phyloP scores from a whole-genome alignment of 1,140 invertebrate genomes.

The Psix sp. region DNA sequence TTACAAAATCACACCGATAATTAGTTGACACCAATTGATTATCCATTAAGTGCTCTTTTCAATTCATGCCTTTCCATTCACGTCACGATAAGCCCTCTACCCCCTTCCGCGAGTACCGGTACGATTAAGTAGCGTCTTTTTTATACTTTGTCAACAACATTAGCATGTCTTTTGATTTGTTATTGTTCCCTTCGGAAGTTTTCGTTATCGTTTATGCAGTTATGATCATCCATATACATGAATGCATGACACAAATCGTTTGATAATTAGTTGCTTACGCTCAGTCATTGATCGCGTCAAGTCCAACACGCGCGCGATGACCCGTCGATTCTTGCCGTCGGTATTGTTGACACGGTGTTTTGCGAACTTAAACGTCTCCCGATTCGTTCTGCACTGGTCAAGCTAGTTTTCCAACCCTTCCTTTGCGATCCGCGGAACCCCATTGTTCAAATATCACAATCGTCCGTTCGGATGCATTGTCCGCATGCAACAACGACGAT shows the following conservation, averaged over 20 bases:
- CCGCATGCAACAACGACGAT: slow-evolving; percentile 1
- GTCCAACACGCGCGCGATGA: slow-evolving; percentile 64
- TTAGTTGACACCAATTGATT: slow-evolving; percentile 56
- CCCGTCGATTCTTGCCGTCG: slow-evolving; percentile 34
- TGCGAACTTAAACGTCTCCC: slow-evolving; percentile 8
- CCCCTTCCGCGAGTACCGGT: slow-evolving; percentile 62
- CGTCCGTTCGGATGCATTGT: slow-evolving; percentile 30
- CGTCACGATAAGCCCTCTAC: slow-evolving; percentile 10
- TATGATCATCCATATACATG: slow-evolving; percentile 62
- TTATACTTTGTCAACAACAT: no score
- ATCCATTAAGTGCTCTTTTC: slow-evolving; percentile 63
- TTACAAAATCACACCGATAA: slow-evolving; percentile 41
- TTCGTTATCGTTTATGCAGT: no score
- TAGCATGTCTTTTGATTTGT: no score
- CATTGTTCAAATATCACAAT: slow-evolving; percentile 27
- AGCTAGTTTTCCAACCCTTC: slow-evolving; percentile 46
- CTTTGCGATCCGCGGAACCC: slow-evolving; percentile 21
- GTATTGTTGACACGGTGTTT: slow-evolving; percentile 42
- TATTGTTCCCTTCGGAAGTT: no score
- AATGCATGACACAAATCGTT: slow-evolving; percentile 75
- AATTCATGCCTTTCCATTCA: slow-evolving; percentile 52
- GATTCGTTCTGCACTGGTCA: slow-evolving; percentile 40
- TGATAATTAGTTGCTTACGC: slow-evolving; percentile 76
- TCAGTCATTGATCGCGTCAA: slow-evolving; percentile 66
- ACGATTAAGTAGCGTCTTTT: no score